Evolutionary conservation across 1,140 invertebrate genomes (phyloP), one percentile per base, ranked within the genome.

Genomic region (Caligus rogercresseyi): DNA sequence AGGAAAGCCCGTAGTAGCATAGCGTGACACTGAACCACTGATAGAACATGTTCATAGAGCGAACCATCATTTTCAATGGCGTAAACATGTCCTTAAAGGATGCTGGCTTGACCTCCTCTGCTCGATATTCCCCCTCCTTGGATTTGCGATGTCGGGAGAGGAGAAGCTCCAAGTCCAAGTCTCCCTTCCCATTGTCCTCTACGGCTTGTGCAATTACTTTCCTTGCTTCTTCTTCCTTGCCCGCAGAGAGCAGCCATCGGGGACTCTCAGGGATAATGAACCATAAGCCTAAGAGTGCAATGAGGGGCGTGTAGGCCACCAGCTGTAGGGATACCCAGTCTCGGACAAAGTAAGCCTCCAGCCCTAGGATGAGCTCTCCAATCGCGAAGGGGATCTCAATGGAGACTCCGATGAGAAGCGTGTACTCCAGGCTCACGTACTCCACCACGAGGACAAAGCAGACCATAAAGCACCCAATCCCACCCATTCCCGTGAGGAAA

Each of bases 231-330:
- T 70, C 69, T 24, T 70, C 68, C 31, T 68, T 69, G 15, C 71
- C 69, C 56, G 70, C 69, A 24, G 74, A 66, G 13, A 77, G 67
- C 23, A 77, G 66, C 74, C 75, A 77, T n/a, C 75, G 67, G 11
- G 75, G 69, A 18, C 76, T 76, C 63, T 76, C 74, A 1, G 75
- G 75, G 19, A 77, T 64, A 43, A 74, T 66, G 53, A 73, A 72
- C 20, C 14, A 67, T 57, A 24, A 15, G 16, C 20, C 56, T 4
- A 64, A 31, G 31, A 65, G 51, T 15, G 54, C 60, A 23, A 65
- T 20, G 2, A 64, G 61, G 59, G 31, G 67, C 64, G 43, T 62
- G 60, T 24, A 66, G 15, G 61, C 61, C 18, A 63, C 66, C 16
- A 67, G 53, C 63, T 73, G 69, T 15, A 73, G 59, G 18, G 25